These are phyloP conservation scores for Passer montanus DNA, from an alignment of 2,113 vertebrate genomes.

Conservation along the genomic window DNA sequence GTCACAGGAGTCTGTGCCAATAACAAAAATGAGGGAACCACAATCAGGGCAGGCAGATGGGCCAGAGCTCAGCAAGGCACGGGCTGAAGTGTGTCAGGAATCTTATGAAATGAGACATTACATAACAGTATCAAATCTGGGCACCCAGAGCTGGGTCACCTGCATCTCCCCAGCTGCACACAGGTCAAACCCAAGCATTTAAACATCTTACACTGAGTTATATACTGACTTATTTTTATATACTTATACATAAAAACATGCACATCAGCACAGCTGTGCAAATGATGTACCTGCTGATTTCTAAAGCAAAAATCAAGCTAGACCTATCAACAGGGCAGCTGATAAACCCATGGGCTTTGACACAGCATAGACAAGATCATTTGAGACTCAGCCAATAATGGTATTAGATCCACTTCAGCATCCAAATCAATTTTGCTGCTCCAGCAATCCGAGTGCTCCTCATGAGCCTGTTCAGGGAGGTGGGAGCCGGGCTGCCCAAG, in stretches of 20 bases:
- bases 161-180: not conserved
- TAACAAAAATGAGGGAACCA: not conserved
- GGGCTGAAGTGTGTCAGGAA: not conserved
- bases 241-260: not conserved
- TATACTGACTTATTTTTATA: not conserved
- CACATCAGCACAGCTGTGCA: no score
- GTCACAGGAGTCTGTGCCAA: not conserved
- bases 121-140: not conserved
- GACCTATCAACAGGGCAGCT: not conserved
- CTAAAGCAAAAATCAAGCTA: not conserved
- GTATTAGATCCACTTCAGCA: not conserved
- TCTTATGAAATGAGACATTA: not conserved
- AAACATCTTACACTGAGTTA: not conserved
- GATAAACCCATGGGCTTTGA: not conserved
- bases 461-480: not conserved
- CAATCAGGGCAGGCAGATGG: not conserved
- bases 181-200: not conserved
- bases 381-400: not conserved
- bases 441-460: fast-evolving
- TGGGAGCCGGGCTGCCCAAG: not conserved
- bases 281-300: not conserved
- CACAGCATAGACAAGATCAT: not conserved
- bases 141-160: not conserved
- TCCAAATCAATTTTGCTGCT: not conserved
- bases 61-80: not conserved